phyloP scores from a whole-genome alignment of 2,113 vertebrate species.

The Ellobius talpinus region DNA sequence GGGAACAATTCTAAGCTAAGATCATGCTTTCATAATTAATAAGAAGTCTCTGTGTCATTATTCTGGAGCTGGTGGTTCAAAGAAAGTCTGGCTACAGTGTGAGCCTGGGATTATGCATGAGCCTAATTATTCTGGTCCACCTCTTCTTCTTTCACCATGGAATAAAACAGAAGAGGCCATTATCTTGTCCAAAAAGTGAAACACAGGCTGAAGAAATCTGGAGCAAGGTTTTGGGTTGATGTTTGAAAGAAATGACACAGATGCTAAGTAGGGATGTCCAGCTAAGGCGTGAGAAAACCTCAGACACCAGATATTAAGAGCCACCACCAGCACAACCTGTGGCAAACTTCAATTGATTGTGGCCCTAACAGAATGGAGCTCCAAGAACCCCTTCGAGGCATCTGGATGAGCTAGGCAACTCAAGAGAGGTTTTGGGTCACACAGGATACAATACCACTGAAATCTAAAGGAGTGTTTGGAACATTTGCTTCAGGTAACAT shows the following conservation, averaged over 20 bases:
- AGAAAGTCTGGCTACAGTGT: too few species aligned
- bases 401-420: too few species aligned
- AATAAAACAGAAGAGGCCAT: neutral
- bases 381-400: too few species aligned
- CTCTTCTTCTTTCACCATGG: rapidly evolving
- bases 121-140: neutral
- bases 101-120: too few species aligned
- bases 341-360: neutral
- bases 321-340: neutral
- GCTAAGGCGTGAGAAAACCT: neutral
- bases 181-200: neutral
- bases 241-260: too few species aligned
- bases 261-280: rapidly evolving
- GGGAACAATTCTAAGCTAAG: too few species aligned
- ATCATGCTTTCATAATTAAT: too few species aligned
- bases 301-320: too few species aligned
- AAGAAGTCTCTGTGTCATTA: too few species aligned
- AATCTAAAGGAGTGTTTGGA: neutral
- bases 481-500: rapidly evolving
- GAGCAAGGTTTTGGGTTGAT: neutral
- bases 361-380: rapidly evolving
- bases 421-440: neutral
- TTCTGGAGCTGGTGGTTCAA: too few species aligned
- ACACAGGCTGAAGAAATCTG: neutral
- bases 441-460: neutral